Evolutionary conservation across 1,140 invertebrate species (phyloP), one percentile per base, ranked within the genome.

Genomic region (Oncopeltus fasciatus): DNA sequence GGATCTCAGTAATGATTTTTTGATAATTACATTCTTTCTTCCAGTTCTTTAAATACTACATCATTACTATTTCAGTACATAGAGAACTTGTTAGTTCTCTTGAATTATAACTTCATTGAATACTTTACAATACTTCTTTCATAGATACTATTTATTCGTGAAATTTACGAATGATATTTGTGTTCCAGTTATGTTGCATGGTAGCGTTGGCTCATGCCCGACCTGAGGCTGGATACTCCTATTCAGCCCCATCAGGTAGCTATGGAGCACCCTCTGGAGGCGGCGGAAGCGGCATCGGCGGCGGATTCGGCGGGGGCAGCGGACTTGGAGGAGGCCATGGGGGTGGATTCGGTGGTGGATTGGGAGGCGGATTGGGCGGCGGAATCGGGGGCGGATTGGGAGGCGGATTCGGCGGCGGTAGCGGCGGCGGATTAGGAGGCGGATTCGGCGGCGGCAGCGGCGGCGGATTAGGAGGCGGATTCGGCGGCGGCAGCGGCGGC

Each of bases 181-280:
- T n/a, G n/a, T n/a, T n/a, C n/a, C 69, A 81, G 79, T 74, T 81
- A 64, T 71, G 79, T 69, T 72, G 72, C 16, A 65, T 79, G 62
- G 76, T 72, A 71, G 70, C 73, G 46, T 70, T 78, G 68, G 74
- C 74, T 61, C 69, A 75, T 65, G 77, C 77, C 59, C 21, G 24
- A 24, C 77, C 77, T 26, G 77, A 79, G 68, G 77, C 78, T 43
- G 77, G 76, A 1, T 78, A 79, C 69, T 75, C 76, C 3, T 78
- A 77, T 67, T 70, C 69, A 53, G 18, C 68, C 2, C 74, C 76
- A 4, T 74, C 77, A 76, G 67, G 67, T 14, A 67, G 67, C 28
- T 65, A 64, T 44, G 70, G 70, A 72, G 74, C 61, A 58, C 68
- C 67, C 49, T 72, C 69, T 57, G 53, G 58, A 21, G 69, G 72